Evolutionary conservation across 1,140 invertebrate genomes (phyloP), one percentile per base, ranked within the genome.

Genomic region (Ceratitis capitata): DNA sequence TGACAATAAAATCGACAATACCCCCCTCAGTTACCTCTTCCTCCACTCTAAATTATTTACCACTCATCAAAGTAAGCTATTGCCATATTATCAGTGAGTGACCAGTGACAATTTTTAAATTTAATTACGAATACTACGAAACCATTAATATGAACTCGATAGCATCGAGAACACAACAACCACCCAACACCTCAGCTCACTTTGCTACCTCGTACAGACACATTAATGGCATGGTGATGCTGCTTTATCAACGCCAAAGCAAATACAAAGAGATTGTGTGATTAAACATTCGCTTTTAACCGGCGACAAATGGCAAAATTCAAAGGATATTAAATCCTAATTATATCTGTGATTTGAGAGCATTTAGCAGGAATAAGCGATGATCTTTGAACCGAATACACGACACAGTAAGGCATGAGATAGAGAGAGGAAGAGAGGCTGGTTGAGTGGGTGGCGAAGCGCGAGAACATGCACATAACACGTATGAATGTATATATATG

Each of bases 241-340:
- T 78, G 69, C 42, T 78, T 78, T 78, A 47, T 19, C 32, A 45
- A 39, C n/a, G 69, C 35, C 69, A 14, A n/a, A 14, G 39, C 19
- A 2, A 78, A 45, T 19, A 78, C 39, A 78, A 78, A 78, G 42
- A 45, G 39, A 78, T 19, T 78, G 69, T 78, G 69, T 45, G 35
- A 78, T 78, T 78, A 78, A 78, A 78, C 39, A 45, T 78, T 42
- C 42, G 69, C 69, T 78, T 78, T 78, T 45, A 78, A 78, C 69
- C 12, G 69, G 39, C 39, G 69, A 78, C 69, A 78, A 78, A 78
- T 78, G 69, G 42, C 69, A 78, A 78, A 78, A 78, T 78, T 78
- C 69, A 78, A 78, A 78, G 69, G 69, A 78, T 78, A 78, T 78
- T 78, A 78, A 78, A 78, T 78, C 39, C 39, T 78, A 42, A 78